These are phyloP conservation scores for Acromyrmex echinatior DNA, from an alignment of 1,140 invertebrate genomes.

Conservation along the genomic window DNA sequence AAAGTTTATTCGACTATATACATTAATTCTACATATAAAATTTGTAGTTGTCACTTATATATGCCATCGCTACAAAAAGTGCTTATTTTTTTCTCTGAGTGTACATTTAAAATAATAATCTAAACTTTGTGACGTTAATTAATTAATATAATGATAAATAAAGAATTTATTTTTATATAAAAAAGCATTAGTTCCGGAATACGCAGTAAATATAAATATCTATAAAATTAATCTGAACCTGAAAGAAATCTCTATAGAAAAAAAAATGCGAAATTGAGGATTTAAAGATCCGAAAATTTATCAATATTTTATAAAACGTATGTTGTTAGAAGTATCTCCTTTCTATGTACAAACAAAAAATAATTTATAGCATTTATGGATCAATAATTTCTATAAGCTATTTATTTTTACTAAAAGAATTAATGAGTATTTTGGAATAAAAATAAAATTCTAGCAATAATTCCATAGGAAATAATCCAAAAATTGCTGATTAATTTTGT, in stretches of 20 bases:
- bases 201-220: neutral
- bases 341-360: constrained; percentile 20
- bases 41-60: too few relatives aligned
- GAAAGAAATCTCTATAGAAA: neutral
- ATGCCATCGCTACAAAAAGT: too few relatives aligned
- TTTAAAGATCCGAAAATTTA: neutral
- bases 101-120: neutral
- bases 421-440: neutral
- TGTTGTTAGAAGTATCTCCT: neutral
- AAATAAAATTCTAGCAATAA: neutral
- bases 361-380: neutral
- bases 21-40: too few relatives aligned
- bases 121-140: neutral
- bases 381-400: neutral
- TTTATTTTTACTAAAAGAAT: constrained; percentile 10
- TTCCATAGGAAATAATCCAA: neutral
- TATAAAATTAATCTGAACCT: neutral
- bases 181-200: neutral
- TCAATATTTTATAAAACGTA: neutral
- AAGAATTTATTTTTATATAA: neutral
- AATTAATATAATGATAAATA: constrained; percentile 12
- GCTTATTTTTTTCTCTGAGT: too few relatives aligned
- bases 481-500: constrained; percentile 16
- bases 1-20: too few relatives aligned
- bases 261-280: neutral